A percentile compares a stretch with the other conserved stretches of the same genome.
phyloP scores from a whole-genome alignment of 2,797 vertebrate genomes.

The Agapornis canus region DNA sequence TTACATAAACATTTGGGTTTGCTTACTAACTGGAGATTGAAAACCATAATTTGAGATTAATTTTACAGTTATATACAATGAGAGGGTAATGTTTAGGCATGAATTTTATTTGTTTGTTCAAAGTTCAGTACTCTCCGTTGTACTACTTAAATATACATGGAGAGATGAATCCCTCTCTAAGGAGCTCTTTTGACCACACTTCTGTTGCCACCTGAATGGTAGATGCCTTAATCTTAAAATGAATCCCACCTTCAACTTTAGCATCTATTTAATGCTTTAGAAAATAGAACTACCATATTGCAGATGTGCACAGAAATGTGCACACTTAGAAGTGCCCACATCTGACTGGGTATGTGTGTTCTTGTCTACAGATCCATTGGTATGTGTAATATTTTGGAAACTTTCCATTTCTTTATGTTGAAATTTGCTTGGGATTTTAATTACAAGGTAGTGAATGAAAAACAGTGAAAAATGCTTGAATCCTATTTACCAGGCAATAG shows the following conservation, averaged over 20 bases:
- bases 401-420: not conserved
- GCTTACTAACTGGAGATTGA: not conserved
- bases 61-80: not conserved
- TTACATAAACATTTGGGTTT: not conserved
- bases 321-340: not conserved
- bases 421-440: not conserved
- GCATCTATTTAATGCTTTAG: not conserved
- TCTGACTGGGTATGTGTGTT: not conserved
- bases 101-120: not conserved
- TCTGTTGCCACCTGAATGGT: not conserved
- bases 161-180: not conserved
- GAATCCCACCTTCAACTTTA: not conserved
- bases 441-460: not conserved
- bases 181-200: not conserved
- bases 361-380: not conserved
- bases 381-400: not conserved
- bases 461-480: not conserved
- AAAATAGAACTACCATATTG: not conserved
- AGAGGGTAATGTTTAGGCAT: not conserved
- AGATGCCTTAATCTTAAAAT: not conserved
- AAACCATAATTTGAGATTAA: not conserved
- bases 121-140: not conserved
- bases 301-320: not conserved
- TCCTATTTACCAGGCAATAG: not conserved
- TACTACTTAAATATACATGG: not conserved